These are phyloP conservation scores for Lymantria monacha DNA, from an alignment of 2,888 invertebrate species.

Conservation along the genomic window DNA sequence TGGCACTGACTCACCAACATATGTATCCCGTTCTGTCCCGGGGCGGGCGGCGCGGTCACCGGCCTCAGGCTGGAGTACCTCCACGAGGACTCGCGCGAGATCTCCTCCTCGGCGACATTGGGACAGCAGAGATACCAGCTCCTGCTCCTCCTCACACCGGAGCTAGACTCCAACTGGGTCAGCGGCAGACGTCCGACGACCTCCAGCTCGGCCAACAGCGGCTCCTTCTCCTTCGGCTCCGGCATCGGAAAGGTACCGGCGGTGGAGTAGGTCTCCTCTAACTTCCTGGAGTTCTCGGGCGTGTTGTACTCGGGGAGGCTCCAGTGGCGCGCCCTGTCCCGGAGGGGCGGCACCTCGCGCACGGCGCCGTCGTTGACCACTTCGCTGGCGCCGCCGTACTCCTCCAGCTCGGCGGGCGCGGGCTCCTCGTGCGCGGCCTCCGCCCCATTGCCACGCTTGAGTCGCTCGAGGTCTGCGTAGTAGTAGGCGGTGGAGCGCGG, in stretches of 20 bases:
- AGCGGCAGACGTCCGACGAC: slow-evolving; percentile 65
- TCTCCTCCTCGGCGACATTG: slow-evolving; percentile 67
- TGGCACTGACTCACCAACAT: slow-evolving; percentile 51
- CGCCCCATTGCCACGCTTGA: slow-evolving; percentile 63
- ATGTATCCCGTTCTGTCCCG: slow-evolving; percentile 52
- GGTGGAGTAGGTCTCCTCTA: slow-evolving; percentile 71
- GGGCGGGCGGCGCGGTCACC: slow-evolving; percentile 63
- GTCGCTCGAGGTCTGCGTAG: slow-evolving; percentile 82
- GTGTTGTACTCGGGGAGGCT: slow-evolving; percentile 60
- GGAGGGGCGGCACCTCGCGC: slow-evolving; percentile 58
- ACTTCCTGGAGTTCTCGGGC: slow-evolving; percentile 51
- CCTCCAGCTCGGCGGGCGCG: slow-evolving; percentile 74
- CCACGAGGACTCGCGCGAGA: slow-evolving; percentile 69
- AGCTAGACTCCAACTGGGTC: slow-evolving; percentile 56
- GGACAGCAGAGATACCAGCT: slow-evolving; percentile 84
- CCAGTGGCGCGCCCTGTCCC: slow-evolving; percentile 55
- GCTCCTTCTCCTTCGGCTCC: slow-evolving; percentile 71
- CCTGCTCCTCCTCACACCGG: slow-evolving; percentile 77
- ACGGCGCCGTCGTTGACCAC: slow-evolving; percentile 60
- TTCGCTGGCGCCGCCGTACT: slow-evolving; percentile 62
- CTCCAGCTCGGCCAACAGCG: slow-evolving; percentile 66
- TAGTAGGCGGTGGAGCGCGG: slow-evolving; percentile 83
- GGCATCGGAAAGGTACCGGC: slow-evolving; percentile 78
- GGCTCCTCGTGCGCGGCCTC: slow-evolving; percentile 30
- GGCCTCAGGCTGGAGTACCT: slow-evolving; percentile 69